Base-by-base conservation (phyloP, 2,113 vertebrate genomes). In the Loxodonta africana region DNA sequence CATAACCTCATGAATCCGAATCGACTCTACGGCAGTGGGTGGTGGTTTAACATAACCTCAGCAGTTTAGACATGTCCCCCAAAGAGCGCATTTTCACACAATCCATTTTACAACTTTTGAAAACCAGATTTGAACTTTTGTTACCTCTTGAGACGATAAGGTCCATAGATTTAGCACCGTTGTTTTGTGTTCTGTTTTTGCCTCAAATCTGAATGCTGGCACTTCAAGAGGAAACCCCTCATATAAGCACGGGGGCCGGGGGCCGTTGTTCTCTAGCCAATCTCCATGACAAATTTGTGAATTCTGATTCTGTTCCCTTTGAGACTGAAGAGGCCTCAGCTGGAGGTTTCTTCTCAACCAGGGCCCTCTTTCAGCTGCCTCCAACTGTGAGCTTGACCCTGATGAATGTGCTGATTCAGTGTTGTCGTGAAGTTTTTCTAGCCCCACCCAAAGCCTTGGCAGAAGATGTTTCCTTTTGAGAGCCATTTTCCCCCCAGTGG, bases 401-500 rank as follows among this genome's bases (percentile, higher is more conserved):
- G 81, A 28, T 93, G 80, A 86, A 65, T 94, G 93, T 96, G 95
- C 96, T 98, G 93, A 97, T 83, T 95, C 94, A 82, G 69, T 92
- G 92, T 94, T 95, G 77, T 97, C 87, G 44, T 67, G 51, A 94
- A 44, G 46, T 88, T 93, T 92, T 94, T 81, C 46, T 92, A 95
- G 82, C 93, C 74, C 95, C 97, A 95, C 97, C 96, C 96, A 8
- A 89, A 85, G 44, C 41, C 81, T 97, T 97, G 83, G 97, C 97
- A 95, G 74, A 90, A 69, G 84, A 95, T 87, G n/a, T 91, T 94
- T 91, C 71, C 71, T 82, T 96, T 65, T 80, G 37, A 85, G 23
- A 65, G 73, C 28, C 30, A 65, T 51, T 25, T 41, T 2, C 15
- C 10, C 21, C 74, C 3, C 86, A 67, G 74, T 20, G 20, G 30